phyloP scores from a whole-genome alignment of 1,140 invertebrate species.

The Nomia melanderi region DNA sequence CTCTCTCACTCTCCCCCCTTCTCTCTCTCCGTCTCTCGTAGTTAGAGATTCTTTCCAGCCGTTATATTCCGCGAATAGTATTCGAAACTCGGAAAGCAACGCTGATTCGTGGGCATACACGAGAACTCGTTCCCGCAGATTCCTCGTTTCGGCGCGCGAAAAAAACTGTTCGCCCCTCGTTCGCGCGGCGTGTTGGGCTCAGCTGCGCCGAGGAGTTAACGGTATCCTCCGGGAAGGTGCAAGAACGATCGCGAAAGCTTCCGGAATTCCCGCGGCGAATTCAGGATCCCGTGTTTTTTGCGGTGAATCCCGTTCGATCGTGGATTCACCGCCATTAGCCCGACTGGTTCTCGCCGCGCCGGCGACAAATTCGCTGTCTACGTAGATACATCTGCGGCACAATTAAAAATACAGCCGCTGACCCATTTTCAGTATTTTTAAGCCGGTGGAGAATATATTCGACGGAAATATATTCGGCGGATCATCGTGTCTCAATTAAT shows the following conservation, averaged over 20 bases:
- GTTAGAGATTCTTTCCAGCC: too few species aligned
- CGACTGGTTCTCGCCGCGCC: too few species aligned
- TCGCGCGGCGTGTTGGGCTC: background rate
- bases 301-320: background rate
- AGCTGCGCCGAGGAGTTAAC: conserved; percentile 17
- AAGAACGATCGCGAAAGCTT: conserved; percentile 18
- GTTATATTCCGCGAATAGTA: too few species aligned
- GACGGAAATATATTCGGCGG: conserved; percentile 68
- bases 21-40: background rate
- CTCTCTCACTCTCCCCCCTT: background rate
- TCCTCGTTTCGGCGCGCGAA: too few species aligned
- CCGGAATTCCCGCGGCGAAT: conserved; percentile 28
- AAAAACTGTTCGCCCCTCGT: conserved; percentile 4
- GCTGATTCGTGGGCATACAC: too few species aligned
- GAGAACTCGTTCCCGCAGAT: too few species aligned
- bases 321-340: too few species aligned
- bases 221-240: conserved; percentile 23
- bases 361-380: conserved; percentile 36
- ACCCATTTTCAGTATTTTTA: conserved; percentile 72
- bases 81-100: too few species aligned
- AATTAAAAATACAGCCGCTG: conserved; percentile 71
- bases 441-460: conserved; percentile 42
- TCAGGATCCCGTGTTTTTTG: conserved; percentile 15
- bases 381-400: conserved; percentile 56
- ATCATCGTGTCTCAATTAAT: conserved; percentile 68